Percentiles rank a stretch among this genome's conserved stretches.
These are phyloP conservation scores for Cephus nigrinus DNA, from an alignment of 2,888 invertebrate species.

Conservation along the genomic window DNA sequence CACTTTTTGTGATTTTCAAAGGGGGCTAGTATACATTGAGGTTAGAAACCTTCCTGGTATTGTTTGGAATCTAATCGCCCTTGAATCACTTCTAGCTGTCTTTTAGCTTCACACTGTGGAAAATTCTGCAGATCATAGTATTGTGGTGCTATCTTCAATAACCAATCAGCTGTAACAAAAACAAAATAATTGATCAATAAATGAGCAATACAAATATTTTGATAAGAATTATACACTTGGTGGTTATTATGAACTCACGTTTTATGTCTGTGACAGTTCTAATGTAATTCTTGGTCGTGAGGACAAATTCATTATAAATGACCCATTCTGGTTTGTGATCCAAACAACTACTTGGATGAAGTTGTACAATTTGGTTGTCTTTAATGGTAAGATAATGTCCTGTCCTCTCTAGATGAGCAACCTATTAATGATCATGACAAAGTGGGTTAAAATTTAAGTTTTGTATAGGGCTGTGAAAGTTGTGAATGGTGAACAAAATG, in stretches of 20 bases:
- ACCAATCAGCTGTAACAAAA: conserved; percentile 83
- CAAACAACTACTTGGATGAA: conserved; percentile 98
- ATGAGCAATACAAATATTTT: conserved; percentile 5
- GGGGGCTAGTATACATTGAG: conserved; percentile 43
- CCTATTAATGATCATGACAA: conserved; percentile 67
- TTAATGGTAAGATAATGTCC: conserved; percentile 99
- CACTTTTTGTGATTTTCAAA: conserved; percentile 37
- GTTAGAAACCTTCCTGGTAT: conserved; percentile 89
- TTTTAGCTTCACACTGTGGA: conserved; percentile 96
- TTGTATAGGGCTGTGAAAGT: conserved; percentile 2
- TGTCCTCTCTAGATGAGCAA: conserved; percentile 96
- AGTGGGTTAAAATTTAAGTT: neutral
- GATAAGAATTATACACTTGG: neutral
- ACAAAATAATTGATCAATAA: conserved; percentile 5
- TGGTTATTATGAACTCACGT: conserved; percentile 75
- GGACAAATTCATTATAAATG: conserved; percentile 99
- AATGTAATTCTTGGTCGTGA: conserved; percentile 99
- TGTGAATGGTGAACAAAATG: neutral
- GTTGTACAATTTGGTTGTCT: conserved; percentile 98
- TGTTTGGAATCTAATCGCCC: conserved; percentile 87
- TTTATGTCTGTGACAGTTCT: conserved; percentile 98
- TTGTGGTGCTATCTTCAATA: conserved; percentile 94
- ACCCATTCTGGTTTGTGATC: conserved; percentile 99
- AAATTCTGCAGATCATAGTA: conserved; percentile 99
- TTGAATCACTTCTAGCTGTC: conserved; percentile 90